Evolutionary conservation across 1,140 invertebrate genomes (phyloP), one percentile per base, ranked within the genome.

Genomic region (Microplitis demolitor): DNA sequence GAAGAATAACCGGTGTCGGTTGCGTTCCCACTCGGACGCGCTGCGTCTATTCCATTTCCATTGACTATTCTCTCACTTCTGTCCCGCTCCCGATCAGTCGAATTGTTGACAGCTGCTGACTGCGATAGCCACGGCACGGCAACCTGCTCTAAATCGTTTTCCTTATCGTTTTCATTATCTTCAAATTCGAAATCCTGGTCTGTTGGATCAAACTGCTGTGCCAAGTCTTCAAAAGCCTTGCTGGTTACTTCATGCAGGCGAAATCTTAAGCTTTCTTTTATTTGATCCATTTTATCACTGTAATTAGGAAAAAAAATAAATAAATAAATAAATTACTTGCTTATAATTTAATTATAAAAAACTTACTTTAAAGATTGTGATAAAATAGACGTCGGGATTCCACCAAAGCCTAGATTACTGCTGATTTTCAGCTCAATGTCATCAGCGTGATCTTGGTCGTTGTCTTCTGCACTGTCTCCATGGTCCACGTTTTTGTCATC

Each of bases 261-360:
- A 6, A 87, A 86, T 53, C 88, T 83, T 34, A 91, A 75, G 64
- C 91, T 82, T 79, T 90, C 86, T 8, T 89, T 91, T 50, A 91
- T 91, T 82, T 90, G 89, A 75, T 91, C 89, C 14, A 91, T 71
- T 81, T 91, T 91, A 74, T 90, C 84, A 75, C 90, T 91, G 34
- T 82, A 86, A 61, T n/a, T 16, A 51, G 56, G 5, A 45, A 13
- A 31, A 75, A 33, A 66, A 51, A 68, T 11, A 9, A 39, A 39
- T 64, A 24, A 0, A 62, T 62, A 6, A 8, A 34, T 62, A 33
- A 37, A 35, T 31, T 24, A 4, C 11, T 13, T 39, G 34, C 56
- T 69, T 58, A 11, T 50, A 0, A 14, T 3, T 45, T 11, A 62
- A 66, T 54, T 72, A 33, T 33, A 11, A 67, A 63, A 13, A 6